Percentiles rank a stretch among this genome's conserved stretches.
Conservation (phyloP, 2,113 vertebrate species). For the Phalacrocorax aristotelis region DNA sequence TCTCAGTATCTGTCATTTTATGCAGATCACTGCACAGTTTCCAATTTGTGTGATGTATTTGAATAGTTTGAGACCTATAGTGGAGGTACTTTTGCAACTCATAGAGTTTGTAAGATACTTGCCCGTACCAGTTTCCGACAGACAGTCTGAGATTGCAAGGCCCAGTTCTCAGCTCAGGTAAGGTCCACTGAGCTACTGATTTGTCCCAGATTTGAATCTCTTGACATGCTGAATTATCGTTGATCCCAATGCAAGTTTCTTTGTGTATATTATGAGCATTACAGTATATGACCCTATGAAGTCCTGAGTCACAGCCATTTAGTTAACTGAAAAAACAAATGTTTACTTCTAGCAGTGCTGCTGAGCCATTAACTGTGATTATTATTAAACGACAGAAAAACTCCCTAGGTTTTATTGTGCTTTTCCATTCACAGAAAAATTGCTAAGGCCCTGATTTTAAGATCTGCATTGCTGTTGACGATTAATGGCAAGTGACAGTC, state of each 20-base stretch:
- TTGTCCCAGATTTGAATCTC: neutral
- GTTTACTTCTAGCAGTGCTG: neutral
- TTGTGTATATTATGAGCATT: neutral
- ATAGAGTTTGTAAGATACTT: neutral
- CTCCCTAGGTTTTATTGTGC: neutral
- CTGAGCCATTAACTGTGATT: conserved; percentile 1
- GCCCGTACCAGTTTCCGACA: neutral
- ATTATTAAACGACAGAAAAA: neutral
- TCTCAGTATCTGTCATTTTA: neutral
- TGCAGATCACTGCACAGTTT: neutral
- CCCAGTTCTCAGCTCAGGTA: neutral
- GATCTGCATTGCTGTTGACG: neutral
- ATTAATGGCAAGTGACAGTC: conserved; percentile 19
- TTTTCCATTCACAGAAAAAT: neutral
- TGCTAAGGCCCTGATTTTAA: neutral
- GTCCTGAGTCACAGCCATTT: neutral
- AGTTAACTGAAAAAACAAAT: neutral
- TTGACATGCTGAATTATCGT: neutral
- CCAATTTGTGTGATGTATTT: neutral
- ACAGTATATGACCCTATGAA: neutral
- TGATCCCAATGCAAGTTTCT: neutral
- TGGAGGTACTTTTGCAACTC: neutral
- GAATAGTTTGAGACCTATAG: neutral
- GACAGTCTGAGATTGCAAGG: neutral
- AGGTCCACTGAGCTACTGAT: neutral